phyloP scores from a whole-genome alignment of 2,797 vertebrate genomes.

The Garrulus glandarius region DNA sequence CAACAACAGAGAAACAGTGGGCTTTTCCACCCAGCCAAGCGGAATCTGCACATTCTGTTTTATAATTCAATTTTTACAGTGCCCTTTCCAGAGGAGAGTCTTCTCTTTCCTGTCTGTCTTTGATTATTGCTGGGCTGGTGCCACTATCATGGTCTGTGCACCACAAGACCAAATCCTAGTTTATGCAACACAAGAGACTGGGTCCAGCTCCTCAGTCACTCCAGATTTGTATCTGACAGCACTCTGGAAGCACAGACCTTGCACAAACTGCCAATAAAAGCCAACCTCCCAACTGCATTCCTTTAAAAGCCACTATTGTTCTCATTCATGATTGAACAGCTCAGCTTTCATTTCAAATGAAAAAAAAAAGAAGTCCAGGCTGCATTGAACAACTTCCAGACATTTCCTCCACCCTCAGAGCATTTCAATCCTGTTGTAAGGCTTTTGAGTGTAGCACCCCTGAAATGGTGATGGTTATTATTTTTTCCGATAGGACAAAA shows the following conservation, averaged over 20 bases:
- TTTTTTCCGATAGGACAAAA: neutral
- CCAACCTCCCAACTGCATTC: slow-evolving; percentile 35
- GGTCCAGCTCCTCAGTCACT: slow-evolving; percentile 32
- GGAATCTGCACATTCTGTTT: slow-evolving; percentile 14
- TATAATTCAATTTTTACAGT: slow-evolving; percentile 29
- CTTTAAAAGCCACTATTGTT: slow-evolving; percentile 68
- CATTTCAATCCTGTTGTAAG: neutral
- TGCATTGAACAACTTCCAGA: slow-evolving; percentile 51
- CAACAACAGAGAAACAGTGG: slow-evolving; percentile 7
- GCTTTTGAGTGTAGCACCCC: neutral
- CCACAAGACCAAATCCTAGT: neutral
- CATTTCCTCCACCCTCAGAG: neutral
- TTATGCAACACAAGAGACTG: slow-evolving; percentile 1
- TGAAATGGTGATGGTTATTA: neutral
- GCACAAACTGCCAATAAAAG: slow-evolving; percentile 55
- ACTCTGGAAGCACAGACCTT: slow-evolving; percentile 27
- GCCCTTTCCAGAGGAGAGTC: slow-evolving; percentile 29
- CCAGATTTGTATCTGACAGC: slow-evolving; percentile 52
- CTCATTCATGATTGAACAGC: slow-evolving; percentile 53
- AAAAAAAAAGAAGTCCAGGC: neutral
- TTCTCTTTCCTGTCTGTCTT: slow-evolving; percentile 47
- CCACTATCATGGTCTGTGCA: neutral
- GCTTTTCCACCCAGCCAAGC: slow-evolving; percentile 23
- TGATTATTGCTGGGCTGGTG: slow-evolving; percentile 47
- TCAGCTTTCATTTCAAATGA: slow-evolving; percentile 25